phyloP scores from a whole-genome alignment of 2,113 vertebrate species.

The Burhinus bistriatus region DNA sequence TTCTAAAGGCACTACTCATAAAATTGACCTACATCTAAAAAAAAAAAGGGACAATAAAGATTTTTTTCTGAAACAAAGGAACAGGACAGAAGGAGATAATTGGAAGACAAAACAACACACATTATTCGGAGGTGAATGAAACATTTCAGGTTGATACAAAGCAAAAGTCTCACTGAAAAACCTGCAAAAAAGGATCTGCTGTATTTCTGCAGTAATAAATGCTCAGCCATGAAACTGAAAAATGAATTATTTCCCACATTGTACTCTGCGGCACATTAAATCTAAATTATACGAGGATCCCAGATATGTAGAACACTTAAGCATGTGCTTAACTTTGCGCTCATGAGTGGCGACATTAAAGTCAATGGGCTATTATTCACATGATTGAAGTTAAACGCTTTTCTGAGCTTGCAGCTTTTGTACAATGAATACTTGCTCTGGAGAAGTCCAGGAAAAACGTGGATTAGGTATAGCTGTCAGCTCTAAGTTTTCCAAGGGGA shows the following conservation, averaged over 20 bases:
- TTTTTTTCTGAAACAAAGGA: background rate
- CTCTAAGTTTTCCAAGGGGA: background rate
- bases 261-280: constrained; percentile 24
- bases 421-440: background rate
- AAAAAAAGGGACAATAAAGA: background rate
- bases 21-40: background rate
- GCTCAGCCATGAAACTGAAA: constrained; percentile 1
- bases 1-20: background rate
- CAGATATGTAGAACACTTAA: constrained; percentile 30
- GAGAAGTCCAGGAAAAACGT: background rate
- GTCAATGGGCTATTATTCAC: constrained; percentile 37
- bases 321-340: constrained; percentile 19
- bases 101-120: background rate
- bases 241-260: constrained; percentile 37
- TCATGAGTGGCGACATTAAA: constrained; percentile 27
- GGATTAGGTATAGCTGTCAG: background rate
- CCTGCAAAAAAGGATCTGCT: background rate
- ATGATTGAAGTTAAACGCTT: constrained; percentile 14
- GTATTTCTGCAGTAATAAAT: background rate
- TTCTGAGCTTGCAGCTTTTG: background rate
- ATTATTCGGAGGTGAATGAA: background rate
- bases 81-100: background rate
- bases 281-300: constrained; percentile 6
- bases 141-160: background rate
- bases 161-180: background rate